These are phyloP conservation scores for Porites divaricata DNA, from an alignment of 92 coral and sea anemone genomes.

Conservation along the genomic window DNA sequence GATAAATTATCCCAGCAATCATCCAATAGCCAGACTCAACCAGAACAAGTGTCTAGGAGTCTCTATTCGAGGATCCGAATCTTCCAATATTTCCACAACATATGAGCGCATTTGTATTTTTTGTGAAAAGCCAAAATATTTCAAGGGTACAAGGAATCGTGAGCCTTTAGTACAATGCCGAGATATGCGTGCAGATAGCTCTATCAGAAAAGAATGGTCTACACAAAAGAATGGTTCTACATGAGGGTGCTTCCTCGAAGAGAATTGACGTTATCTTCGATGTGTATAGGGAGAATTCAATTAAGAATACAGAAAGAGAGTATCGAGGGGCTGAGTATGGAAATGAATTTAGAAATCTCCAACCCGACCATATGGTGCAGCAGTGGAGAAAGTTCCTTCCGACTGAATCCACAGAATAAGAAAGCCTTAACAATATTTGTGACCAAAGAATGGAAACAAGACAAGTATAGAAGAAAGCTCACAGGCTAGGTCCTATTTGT, in stretches of 20 bases:
- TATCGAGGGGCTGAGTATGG: slow-evolving; percentile 45
- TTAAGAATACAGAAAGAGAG: slow-evolving; percentile 65
- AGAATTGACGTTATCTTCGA: slow-evolving; percentile 59
- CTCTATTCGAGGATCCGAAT: slow-evolving; percentile 62
- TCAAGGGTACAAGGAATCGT: slow-evolving; percentile 59
- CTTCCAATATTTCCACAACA: slow-evolving; percentile 46
- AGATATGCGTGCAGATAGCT: slow-evolving; percentile 50
- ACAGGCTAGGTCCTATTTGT: slow-evolving; percentile 42
- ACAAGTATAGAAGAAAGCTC: slow-evolving; percentile 30
- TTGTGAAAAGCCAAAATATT: slow-evolving; percentile 57
- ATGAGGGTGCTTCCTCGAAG: slow-evolving; percentile 39
- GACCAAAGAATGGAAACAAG: slow-evolving; percentile 45
- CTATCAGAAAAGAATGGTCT: slow-evolving; percentile 46
- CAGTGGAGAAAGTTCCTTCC: slow-evolving; percentile 56
- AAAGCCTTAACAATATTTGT: slow-evolving; percentile 60
- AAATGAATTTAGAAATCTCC: slow-evolving; percentile 43
- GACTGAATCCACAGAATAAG: slow-evolving; percentile 57
- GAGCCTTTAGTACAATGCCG: slow-evolving; percentile 59
- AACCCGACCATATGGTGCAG: slow-evolving; percentile 26
- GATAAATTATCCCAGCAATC: slow-evolving; percentile 45
- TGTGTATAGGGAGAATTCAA: slow-evolving; percentile 48
- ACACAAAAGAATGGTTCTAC: slow-evolving; percentile 33
- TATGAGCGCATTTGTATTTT: slow-evolving; percentile 55
- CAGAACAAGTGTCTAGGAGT: slow-evolving; percentile 17
- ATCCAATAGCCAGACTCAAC: slow-evolving; percentile 22